phyloP scores from a whole-genome alignment of 2,797 vertebrate species.

The Agapornis canus region DNA sequence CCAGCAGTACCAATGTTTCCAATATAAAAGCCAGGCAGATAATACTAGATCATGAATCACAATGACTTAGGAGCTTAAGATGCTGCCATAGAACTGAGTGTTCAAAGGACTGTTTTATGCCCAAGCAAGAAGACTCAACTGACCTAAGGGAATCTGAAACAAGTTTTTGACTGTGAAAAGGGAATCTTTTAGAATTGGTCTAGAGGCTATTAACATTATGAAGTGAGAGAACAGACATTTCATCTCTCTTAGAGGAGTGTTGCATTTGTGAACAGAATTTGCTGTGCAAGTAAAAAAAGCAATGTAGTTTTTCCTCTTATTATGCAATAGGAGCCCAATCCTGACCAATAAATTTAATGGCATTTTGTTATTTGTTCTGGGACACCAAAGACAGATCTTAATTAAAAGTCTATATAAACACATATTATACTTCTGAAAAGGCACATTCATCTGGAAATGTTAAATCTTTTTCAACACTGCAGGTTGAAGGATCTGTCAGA shows the following conservation, averaged over 20 bases:
- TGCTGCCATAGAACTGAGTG: background rate
- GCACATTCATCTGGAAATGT: slow-evolving; percentile 1
- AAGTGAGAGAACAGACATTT: background rate
- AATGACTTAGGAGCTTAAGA: background rate
- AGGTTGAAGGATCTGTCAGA: background rate
- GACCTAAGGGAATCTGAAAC: background rate
- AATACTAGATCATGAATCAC: background rate
- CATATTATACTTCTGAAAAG: background rate
- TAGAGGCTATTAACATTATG: background rate
- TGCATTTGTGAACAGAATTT: background rate
- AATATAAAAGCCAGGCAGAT: background rate
- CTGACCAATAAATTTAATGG: background rate
- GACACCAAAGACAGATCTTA: background rate
- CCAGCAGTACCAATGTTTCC: background rate
- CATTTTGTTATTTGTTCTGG: background rate
- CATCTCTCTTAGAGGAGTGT: background rate
- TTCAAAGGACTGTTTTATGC: background rate
- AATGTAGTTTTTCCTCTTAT: background rate
- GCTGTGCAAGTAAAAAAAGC: background rate
- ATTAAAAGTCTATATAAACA: background rate
- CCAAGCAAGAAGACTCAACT: background rate
- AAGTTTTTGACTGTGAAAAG: background rate
- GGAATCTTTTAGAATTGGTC: background rate
- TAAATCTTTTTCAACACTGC: background rate
- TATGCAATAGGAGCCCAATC: background rate